Evolutionary conservation across 2,888 invertebrate species (phyloP), one percentile per base, ranked within the genome.

Genomic region (Archaeoteleia sp.): DNA sequence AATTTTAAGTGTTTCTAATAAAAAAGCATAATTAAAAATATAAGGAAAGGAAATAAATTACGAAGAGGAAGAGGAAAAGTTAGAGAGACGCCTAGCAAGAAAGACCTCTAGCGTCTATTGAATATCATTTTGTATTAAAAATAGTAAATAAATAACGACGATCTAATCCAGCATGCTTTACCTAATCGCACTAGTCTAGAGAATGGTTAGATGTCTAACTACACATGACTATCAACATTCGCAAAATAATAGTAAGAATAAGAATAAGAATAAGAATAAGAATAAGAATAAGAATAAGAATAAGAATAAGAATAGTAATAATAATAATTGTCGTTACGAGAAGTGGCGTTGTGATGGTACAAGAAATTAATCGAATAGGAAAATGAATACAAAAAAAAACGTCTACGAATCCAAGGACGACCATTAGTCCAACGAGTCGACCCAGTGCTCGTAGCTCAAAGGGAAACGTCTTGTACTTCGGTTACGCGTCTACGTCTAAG

Each of bases 81-180:
- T 27, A 39, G 39, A 58, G 57, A 62, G 43, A 68, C 67, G 66
- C 61, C 60, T 73, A 71, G 51, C 54, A 63, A 72, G 58, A 76
- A 70, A 68, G 68, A 70, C 71, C 20, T 70, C 49, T 68, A 68
- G 45, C 51, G 58, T 66, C 62, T 60, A 68, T 58, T 29, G 57
- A 71, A 63, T 61, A 35, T 60, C 17, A 29, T 43, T 15, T 57
- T 34, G 40, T 40, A 63, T 58, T 66, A 58, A 62, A 62, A 63
- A 63, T 66, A 66, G 35, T 60, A 67, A 70, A 70, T 70, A 66
- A 70, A 67, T 70, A 68, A 69, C 55, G 68, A 67, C 49, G 55
- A 72, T 75, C 67, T 80, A 78, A 81, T 75, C 74, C 77, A 81
- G 80, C 82, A 82, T 82, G 82, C 82, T 75, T 82, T 72, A 77